Evolutionary conservation across 2,888 invertebrate genomes (phyloP).

Genomic region (Drosophila anceps): DNA sequence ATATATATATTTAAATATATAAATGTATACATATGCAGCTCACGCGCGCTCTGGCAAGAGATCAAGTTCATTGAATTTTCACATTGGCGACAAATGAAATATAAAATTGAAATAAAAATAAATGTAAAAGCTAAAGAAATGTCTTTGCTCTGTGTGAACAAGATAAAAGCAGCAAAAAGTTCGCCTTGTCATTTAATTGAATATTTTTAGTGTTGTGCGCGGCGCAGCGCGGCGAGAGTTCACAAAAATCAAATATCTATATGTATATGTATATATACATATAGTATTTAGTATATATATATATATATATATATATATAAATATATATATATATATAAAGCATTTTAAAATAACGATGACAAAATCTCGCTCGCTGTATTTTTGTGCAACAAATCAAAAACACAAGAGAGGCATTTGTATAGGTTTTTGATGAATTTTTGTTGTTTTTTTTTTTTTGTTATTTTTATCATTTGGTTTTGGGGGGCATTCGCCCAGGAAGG

Average conservation of each 20-base stretch:
- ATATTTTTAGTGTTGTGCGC: conserved; percentile 53
- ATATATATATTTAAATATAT: not conserved
- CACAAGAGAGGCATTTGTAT: conserved; percentile 33
- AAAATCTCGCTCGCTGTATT: conserved; percentile 67
- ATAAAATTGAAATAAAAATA: conserved; percentile 10
- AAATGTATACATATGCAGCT: conserved; percentile 41
- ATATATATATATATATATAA: conserved; percentile 46
- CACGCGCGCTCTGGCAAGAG: conserved; percentile 65
- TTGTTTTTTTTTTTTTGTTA: conserved; percentile 7
- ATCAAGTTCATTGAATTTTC: conserved; percentile 83
- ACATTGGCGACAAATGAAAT: conserved; percentile 44
- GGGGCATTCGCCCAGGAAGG: conserved; percentile 52
- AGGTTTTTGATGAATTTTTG: conserved; percentile 11
- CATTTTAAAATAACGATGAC: conserved; percentile 84
- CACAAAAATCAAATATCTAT: conserved; percentile 49
- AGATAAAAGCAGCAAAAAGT: conserved; percentile 42
- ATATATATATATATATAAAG: conserved; percentile 48
- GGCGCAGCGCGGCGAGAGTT: conserved; percentile 22
- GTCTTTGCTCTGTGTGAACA: conserved; percentile 50
- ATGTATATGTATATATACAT: conserved; percentile 29
- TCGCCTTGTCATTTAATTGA: conserved; percentile 66
- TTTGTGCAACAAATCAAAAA: conserved; percentile 50
- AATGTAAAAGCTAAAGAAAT: conserved; percentile 14
- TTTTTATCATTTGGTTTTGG: not conserved
- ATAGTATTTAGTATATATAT: conserved; percentile 43